phyloP scores from a whole-genome alignment of 2,888 invertebrate species.

The Campopleginae sp. region DNA sequence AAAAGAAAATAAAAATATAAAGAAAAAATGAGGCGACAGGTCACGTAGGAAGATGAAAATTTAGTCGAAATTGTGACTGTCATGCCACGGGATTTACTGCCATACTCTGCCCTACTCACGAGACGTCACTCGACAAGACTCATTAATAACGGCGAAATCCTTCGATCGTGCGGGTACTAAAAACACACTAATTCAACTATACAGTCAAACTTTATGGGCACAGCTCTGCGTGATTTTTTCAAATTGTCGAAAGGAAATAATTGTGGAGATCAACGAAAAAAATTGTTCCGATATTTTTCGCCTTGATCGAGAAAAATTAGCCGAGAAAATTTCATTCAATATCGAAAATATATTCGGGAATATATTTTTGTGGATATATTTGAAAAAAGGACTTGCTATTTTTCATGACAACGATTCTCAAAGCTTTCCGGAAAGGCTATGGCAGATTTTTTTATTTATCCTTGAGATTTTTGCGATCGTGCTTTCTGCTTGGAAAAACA shows the following conservation, averaged over 20 bases:
- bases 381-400: not conserved
- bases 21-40: not conserved
- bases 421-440: not conserved
- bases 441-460: not conserved
- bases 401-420: not conserved
- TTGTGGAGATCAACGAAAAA: not conserved
- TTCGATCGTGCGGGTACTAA: slow-evolving; percentile 29
- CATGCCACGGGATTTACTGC: not conserved
- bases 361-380: slow-evolving; percentile 2
- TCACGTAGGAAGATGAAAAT: not conserved
- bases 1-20: not conserved
- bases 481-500: not conserved
- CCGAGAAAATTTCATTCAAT: not conserved
- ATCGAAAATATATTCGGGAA: not conserved
- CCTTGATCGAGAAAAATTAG: not conserved
- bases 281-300: not conserved
- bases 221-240: not conserved
- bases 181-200: not conserved
- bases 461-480: not conserved
- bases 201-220: not conserved
- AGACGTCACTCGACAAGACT: not conserved
- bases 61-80: not conserved
- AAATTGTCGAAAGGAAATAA: not conserved
- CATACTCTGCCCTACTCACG: not conserved
- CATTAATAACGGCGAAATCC: slow-evolving; percentile 3